Percentiles rank a stretch among this genome's conserved stretches.
Conservation (phyloP, 2,888 invertebrate genomes). For the Rhagonycha lutea region DNA sequence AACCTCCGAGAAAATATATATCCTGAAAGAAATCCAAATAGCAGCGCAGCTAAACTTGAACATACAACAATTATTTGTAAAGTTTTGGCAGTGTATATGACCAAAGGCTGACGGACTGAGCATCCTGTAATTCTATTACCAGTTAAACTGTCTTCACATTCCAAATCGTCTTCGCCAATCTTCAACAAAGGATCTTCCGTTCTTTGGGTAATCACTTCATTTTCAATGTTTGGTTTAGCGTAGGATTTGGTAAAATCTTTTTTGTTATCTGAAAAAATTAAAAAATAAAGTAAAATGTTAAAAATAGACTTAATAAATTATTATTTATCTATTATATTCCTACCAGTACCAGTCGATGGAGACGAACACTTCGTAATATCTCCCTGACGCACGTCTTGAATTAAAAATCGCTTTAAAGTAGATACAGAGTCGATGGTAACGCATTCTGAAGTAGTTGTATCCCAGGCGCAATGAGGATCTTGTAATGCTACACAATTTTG, state of each 20-base stretch:
- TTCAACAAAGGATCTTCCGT: slow-evolving; percentile 37
- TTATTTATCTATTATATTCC: too few species aligned
- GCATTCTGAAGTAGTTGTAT: slow-evolving; percentile 64
- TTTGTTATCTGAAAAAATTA: slow-evolving; percentile 24
- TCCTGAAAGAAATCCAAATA: slow-evolving; percentile 83
- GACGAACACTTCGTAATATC: slow-evolving; percentile 63
- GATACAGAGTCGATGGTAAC: slow-evolving; percentile 58
- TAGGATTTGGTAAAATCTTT: slow-evolving; percentile 23
- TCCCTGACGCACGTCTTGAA: slow-evolving; percentile 75
- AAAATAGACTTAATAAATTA: too few species aligned
- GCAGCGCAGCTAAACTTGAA: slow-evolving; percentile 77
- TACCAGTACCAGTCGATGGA: slow-evolving; percentile 39
- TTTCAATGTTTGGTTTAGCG: slow-evolving; percentile 33
- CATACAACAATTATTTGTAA: slow-evolving; percentile 79
- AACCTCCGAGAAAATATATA: slow-evolving; percentile 81
- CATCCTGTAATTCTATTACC: slow-evolving; percentile 43
- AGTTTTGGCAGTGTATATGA: slow-evolving; percentile 80
- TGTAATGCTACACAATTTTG: slow-evolving; percentile 86
- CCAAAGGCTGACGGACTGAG: slow-evolving; percentile 58
- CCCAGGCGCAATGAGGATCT: slow-evolving; percentile 99
- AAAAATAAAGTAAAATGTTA: not conserved
- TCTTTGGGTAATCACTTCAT: slow-evolving; percentile 25
- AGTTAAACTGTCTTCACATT: slow-evolving; percentile 47
- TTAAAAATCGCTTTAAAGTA: slow-evolving; percentile 52
- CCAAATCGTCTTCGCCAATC: slow-evolving; percentile 24